phyloP scores from a whole-genome alignment of 2,113 vertebrate species.

The Apeltes quadracus region DNA sequence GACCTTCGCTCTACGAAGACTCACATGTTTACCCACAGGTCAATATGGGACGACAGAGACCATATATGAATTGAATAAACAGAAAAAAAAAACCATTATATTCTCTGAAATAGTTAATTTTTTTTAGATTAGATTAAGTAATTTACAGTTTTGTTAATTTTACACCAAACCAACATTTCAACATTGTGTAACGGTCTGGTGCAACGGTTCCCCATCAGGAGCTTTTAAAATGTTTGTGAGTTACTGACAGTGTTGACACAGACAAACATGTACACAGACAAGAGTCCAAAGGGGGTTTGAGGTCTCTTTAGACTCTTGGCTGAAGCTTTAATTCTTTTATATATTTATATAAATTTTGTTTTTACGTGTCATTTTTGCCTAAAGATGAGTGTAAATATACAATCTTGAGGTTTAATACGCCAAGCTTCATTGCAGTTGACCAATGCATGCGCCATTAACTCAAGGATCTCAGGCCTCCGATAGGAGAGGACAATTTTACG shows the following conservation, averaged over 20 bases:
- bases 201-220: slow-evolving; percentile 31
- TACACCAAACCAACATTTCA: not conserved
- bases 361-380: not conserved
- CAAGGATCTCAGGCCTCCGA: not conserved
- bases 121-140: not conserved
- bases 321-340: not conserved
- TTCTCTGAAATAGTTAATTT: not conserved
- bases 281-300: slow-evolving; percentile 56
- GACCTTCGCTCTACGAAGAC: slow-evolving; percentile 56
- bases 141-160: not conserved
- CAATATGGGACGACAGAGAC: slow-evolving; percentile 20
- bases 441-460: not conserved
- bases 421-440: not conserved
- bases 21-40: slow-evolving; percentile 42
- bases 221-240: slow-evolving; percentile 21
- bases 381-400: not conserved
- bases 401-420: not conserved
- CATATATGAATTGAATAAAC: slow-evolving; percentile 1
- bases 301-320: slow-evolving; percentile 3
- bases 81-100: slow-evolving; percentile 9
- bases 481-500: not conserved
- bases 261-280: slow-evolving; percentile 35
- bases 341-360: not conserved
- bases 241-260: slow-evolving; percentile 56
- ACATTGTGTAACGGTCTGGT: slow-evolving; percentile 51